These are phyloP conservation scores for Pomatostomus ruficeps DNA, from an alignment of 2,113 vertebrate species.

Conservation along the genomic window DNA sequence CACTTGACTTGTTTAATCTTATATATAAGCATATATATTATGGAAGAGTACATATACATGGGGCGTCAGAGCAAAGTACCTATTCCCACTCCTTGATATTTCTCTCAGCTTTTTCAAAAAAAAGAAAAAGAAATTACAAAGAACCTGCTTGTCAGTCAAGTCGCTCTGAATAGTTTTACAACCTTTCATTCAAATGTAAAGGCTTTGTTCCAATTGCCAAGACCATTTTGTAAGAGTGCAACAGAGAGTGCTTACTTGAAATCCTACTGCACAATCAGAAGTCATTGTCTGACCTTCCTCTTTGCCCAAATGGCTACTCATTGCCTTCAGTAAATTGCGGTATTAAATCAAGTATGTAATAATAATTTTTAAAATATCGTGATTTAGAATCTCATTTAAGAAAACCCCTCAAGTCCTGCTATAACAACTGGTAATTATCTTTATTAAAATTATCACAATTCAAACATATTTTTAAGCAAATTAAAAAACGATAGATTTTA, in stretches of 20 bases:
- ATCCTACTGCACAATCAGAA: neutral
- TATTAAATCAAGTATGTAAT: neutral
- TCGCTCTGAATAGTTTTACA: slow-evolving; percentile 57
- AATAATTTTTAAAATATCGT: neutral
- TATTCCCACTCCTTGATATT: neutral
- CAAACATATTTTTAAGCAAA: neutral
- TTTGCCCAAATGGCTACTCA: neutral
- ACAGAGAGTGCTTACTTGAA: neutral
- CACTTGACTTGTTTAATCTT: neutral
- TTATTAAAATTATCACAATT: neutral
- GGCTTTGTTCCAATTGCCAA: slow-evolving; percentile 62
- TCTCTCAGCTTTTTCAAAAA: neutral
- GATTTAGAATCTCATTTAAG: neutral
- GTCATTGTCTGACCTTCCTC: neutral
- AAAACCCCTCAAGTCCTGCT: neutral
- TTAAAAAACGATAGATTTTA: neutral
- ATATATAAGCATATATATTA: neutral
- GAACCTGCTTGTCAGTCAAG: slow-evolving; percentile 35
- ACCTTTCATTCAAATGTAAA: slow-evolving; percentile 62
- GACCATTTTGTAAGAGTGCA: slow-evolving; percentile 38
- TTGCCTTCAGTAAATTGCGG: neutral
- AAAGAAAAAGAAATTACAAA: slow-evolving; percentile 8
- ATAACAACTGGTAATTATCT: neutral
- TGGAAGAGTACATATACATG: neutral
- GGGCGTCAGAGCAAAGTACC: neutral